A percentile compares a stretch with the other conserved stretches of the same genome.
Evolutionary conservation across 2,888 invertebrate genomes (phyloP).

Genomic region (Aethes cnicana): DNA sequence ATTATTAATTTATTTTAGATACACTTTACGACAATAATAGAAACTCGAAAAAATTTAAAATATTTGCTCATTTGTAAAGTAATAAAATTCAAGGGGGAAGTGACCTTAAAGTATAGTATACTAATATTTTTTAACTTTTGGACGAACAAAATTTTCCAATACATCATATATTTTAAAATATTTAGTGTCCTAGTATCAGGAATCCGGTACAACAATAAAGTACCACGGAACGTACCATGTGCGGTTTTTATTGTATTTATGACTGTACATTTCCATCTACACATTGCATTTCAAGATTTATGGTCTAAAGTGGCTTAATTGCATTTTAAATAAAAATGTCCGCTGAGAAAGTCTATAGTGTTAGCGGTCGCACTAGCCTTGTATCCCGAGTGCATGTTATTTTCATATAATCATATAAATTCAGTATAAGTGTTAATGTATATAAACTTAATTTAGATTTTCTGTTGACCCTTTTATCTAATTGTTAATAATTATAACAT

Average conservation of each 20-base stretch:
- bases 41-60: constrained; percentile 33
- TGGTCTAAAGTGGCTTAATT: constrained; percentile 32
- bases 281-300: constrained; percentile 48
- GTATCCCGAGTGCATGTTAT: constrained; percentile 20
- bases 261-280: constrained; percentile 48
- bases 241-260: constrained; percentile 17
- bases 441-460: constrained; percentile 64
- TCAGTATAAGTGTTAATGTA: constrained; percentile 61
- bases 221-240: constrained; percentile 2
- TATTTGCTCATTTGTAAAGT: constrained; percentile 50
- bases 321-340: constrained; percentile 30
- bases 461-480: constrained; percentile 65
- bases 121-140: constrained; percentile 16
- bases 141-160: constrained; percentile 15
- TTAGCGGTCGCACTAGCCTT: constrained; percentile 22
- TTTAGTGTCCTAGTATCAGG: neutral
- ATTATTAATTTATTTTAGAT: constrained; percentile 31
- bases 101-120: constrained; percentile 47
- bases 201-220: constrained; percentile 1
- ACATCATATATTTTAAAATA: neutral
- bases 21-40: constrained; percentile 28
- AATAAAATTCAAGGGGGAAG: constrained; percentile 41
- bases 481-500: constrained; percentile 63
- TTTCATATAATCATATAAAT: constrained; percentile 27
- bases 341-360: constrained; percentile 26